Evolutionary conservation across 2,797 vertebrate species (phyloP), one percentile per base, ranked within the genome.

Genomic region (Xenops minutus): DNA sequence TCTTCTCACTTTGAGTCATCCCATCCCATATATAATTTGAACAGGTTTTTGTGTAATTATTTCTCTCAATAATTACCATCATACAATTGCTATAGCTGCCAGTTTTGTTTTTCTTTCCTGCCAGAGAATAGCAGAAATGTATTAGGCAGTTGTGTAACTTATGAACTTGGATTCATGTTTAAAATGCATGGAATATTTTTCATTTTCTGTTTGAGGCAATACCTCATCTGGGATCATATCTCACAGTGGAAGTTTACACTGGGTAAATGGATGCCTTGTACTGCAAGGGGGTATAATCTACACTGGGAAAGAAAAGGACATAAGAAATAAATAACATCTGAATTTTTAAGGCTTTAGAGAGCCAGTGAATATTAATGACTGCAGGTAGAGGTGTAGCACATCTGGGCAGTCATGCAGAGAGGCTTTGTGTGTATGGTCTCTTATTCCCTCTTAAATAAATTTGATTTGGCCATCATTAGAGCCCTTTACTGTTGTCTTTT

Each of bases 181-280:
- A 93, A 97, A 97, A 97, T 96, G 92, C 95, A 94, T 95, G 95
- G 94, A 96, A 96, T 96, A 97, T 95, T 97, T 97, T 95, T 95
- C 96, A 95, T 95, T 91, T 94, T 93, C 93, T 92, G 6, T 94
- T 95, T 73, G 93, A 87, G 67, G 86, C 90, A 85, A 56, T 95
- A 64, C 88, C 88, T 97, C 92, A 95, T 92, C 93, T 91, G 73
- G 93, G 80, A 94, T 95, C 90, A 15, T 84, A 88, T 93, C 93
- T 93, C 92, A 85, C 55, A 15, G 85, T 21, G 32, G 52, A 85
- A 66, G 71, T 94, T 95, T 95, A 36, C 71, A 18, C 41, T 82
- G 63, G 23, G 49, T 73, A 87, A 93, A 90, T 82, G 77, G 36
- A 82, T 85, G 80, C 54, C 51, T 78, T 82, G 51, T 49, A 18